Percentiles rank a stretch among this genome's conserved stretches.
Conservation (phyloP, 2,113 vertebrate genomes). For the Theristicus caerulescens region DNA sequence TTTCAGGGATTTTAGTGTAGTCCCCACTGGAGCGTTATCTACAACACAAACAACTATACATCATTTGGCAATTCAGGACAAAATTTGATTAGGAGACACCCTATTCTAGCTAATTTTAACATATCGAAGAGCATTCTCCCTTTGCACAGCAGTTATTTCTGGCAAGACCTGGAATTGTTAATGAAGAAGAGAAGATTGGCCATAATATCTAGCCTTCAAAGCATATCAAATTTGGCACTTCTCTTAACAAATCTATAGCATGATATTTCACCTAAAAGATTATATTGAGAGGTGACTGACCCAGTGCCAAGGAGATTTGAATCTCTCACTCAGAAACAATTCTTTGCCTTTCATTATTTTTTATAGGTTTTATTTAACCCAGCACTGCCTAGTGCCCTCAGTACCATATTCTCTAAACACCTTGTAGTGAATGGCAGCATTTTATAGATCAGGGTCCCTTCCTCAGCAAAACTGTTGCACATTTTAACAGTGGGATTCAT, state of each 20-base stretch:
- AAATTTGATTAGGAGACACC: slow-evolving; percentile 60
- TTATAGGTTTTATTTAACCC: neutral
- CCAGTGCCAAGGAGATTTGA: neutral
- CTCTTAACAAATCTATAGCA: neutral
- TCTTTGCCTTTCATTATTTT: neutral
- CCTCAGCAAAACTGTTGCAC: neutral
- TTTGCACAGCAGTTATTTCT: slow-evolving; percentile 43
- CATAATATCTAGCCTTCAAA: neutral
- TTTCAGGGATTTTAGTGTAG: slow-evolving; percentile 72
- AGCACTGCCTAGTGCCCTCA: neutral
- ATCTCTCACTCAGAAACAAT: neutral
- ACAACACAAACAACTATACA: slow-evolving; percentile 67
- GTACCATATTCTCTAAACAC: neutral
- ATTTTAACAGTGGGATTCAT: neutral
- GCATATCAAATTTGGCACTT: neutral
- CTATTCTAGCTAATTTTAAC: slow-evolving; percentile 60
- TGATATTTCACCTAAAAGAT: neutral
- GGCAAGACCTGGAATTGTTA: neutral
- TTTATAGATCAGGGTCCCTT: neutral
- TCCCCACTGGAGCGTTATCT: slow-evolving; percentile 73
- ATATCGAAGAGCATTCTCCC: neutral
- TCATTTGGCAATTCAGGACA: slow-evolving; percentile 67
- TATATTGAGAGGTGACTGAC: neutral
- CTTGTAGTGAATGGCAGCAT: neutral
- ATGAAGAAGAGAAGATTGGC: neutral